These are phyloP conservation scores for Leucophenga varia DNA, from an alignment of 1,140 invertebrate genomes.

Conservation along the genomic window DNA sequence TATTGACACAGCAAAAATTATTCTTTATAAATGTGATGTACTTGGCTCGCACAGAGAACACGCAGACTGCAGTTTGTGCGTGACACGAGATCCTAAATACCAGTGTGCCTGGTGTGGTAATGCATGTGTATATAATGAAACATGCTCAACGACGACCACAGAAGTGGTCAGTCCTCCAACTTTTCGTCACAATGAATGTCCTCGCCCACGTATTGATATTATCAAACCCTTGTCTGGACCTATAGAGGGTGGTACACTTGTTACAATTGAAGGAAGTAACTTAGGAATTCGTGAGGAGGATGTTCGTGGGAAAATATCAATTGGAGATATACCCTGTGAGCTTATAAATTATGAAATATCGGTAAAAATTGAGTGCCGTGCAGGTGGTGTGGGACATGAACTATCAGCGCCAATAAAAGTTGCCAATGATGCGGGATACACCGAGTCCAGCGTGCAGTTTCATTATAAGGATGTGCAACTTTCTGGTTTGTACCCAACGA, in stretches of 20 bases:
- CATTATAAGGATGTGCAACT: conserved; percentile 86
- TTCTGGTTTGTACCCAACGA: conserved; percentile 75
- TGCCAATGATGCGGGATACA: conserved; percentile 85
- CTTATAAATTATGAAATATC: conserved; percentile 90
- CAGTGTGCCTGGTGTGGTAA: conserved; percentile 91
- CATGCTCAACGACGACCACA: conserved; percentile 60
- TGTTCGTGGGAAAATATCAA: conserved; percentile 86
- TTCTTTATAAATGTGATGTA: conserved; percentile 92
- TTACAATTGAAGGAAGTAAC: conserved; percentile 96
- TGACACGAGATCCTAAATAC: conserved; percentile 83
- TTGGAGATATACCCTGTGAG: conserved; percentile 85
- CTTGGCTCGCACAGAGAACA: conserved; percentile 88
- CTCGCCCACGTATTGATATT: conserved; percentile 90
- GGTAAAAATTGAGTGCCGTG: conserved; percentile 85
- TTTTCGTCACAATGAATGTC: conserved; percentile 77
- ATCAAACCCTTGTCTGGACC: conserved; percentile 93
- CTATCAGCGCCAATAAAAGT: conserved; percentile 81
- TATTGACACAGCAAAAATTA: conserved; percentile 85
- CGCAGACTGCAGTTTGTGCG: conserved; percentile 91
- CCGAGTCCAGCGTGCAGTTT: conserved; percentile 84
- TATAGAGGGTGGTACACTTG: conserved; percentile 90
- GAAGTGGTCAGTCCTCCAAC: too few relatives aligned
- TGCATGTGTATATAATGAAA: conserved; percentile 81
- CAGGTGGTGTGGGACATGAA: conserved; percentile 74
- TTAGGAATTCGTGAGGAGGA: conserved; percentile 88